These are phyloP conservation scores for Heliothis virescens DNA, from an alignment of 1,140 invertebrate species.

Conservation along the genomic window DNA sequence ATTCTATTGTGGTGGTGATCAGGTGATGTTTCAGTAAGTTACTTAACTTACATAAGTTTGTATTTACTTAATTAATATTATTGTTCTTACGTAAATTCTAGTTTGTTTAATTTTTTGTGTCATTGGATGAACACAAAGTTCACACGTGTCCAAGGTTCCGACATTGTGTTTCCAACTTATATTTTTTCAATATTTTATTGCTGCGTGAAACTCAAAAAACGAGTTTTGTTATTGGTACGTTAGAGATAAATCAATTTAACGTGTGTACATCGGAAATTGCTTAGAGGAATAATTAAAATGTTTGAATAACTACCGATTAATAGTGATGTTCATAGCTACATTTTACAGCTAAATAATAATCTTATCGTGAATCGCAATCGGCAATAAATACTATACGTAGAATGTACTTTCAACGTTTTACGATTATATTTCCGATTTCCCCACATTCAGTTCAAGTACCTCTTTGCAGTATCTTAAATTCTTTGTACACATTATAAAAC, in stretches of 20 bases:
- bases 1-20: slow-evolving; percentile 4
- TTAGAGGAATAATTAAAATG: slow-evolving; percentile 13
- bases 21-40: slow-evolving; percentile 12
- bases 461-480: slow-evolving; percentile 19
- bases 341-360: slow-evolving; percentile 8
- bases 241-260: slow-evolving; percentile 26
- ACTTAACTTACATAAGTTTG: neutral
- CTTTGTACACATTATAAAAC: neutral
- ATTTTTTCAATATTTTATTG: slow-evolving; percentile 19
- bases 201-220: slow-evolving; percentile 16
- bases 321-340: slow-evolving; percentile 5
- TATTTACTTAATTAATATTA: slow-evolving; percentile 10
- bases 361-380: slow-evolving; percentile 18
- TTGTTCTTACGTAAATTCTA: slow-evolving; percentile 9
- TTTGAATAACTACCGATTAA: slow-evolving; percentile 34
- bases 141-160: slow-evolving; percentile 34
- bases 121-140: slow-evolving; percentile 6
- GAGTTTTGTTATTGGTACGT: slow-evolving; percentile 23
- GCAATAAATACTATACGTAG: slow-evolving; percentile 9
- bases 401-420: slow-evolving; percentile 1
- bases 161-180: neutral
- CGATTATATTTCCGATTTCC: slow-evolving; percentile 32
- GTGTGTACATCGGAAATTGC: slow-evolving; percentile 33
- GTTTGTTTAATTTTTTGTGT: slow-evolving; percentile 4
- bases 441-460: neutral